Evolutionary conservation across 2,113 vertebrate species (phyloP).

Genomic region (Aegypius monachus): DNA sequence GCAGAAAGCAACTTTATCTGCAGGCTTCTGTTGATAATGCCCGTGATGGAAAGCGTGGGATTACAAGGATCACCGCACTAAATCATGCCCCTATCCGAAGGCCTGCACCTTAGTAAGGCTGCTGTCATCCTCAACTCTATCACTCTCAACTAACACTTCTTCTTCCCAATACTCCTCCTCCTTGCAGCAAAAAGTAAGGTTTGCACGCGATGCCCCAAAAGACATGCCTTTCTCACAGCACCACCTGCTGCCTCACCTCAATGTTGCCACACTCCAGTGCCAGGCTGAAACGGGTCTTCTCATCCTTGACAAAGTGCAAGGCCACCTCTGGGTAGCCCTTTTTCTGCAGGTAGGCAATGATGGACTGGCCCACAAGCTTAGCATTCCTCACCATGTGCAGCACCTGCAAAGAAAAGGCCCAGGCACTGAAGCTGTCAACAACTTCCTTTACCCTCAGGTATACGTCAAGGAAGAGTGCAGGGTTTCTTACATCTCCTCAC

Average conservation of each 20-base stretch:
- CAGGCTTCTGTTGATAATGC: background rate
- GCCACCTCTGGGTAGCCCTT: slow-evolving; percentile 98
- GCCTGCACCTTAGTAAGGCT: background rate
- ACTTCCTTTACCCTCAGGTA: background rate
- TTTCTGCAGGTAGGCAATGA: slow-evolving; percentile 97
- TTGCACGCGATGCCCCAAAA: rapidly evolving
- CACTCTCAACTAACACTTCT: background rate
- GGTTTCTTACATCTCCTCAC: slow-evolving; percentile 47
- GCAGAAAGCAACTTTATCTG: background rate
- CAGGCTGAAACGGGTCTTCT: slow-evolving; percentile 95
- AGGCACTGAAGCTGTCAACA: background rate
- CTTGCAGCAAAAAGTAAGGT: too few relatives aligned
- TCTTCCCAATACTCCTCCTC: background rate
- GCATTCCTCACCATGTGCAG: slow-evolving; percentile 97
- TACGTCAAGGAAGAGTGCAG: rapidly evolving
- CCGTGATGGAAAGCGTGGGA: background rate
- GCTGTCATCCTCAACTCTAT: background rate
- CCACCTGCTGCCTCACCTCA: slow-evolving; percentile 69
- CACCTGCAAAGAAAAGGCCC: slow-evolving; percentile 73
- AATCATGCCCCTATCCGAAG: background rate
- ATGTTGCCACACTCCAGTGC: slow-evolving; percentile 94
- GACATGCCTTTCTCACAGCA: background rate
- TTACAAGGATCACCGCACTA: background rate
- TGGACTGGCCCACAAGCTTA: slow-evolving; percentile 95
- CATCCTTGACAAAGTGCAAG: slow-evolving; percentile 95